phyloP scores from a whole-genome alignment of 2,797 vertebrate genomes.

The Hyperoplus immaculatus region DNA sequence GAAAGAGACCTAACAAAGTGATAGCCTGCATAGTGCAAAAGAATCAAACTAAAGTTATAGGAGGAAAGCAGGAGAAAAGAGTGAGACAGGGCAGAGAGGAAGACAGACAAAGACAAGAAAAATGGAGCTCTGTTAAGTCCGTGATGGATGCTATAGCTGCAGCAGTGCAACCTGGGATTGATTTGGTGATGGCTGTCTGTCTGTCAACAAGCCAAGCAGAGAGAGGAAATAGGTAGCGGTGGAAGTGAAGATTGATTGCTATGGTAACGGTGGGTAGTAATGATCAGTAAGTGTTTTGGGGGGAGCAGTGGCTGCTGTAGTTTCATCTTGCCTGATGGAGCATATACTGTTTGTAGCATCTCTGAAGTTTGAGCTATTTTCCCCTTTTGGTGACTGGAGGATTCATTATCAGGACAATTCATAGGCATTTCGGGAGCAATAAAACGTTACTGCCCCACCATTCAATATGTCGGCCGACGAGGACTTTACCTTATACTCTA shows the following conservation, averaged over 20 bases:
- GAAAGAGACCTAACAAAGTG: not conserved
- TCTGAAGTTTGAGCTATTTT: conserved; percentile 7
- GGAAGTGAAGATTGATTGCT: conserved; percentile 51
- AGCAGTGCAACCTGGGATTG: conserved; percentile 59
- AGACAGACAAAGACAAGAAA: conserved; percentile 37
- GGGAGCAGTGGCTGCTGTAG: conserved; percentile 1
- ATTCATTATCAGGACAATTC: conserved; percentile 18
- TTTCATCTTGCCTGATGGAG: conserved; percentile 13
- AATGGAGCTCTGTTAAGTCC: conserved; percentile 33
- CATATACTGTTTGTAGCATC: conserved; percentile 5
- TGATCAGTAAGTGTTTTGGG: conserved; percentile 46
- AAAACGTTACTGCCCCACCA: conserved; percentile 44
- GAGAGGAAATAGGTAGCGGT: conserved; percentile 50
- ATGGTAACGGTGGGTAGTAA: conserved; percentile 48
- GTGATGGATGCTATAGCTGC: conserved; percentile 63
- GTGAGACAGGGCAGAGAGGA: conserved; percentile 8
- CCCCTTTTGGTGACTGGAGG: conserved; percentile 22
- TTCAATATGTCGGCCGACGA: conserved; percentile 21
- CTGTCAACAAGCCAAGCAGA: conserved; percentile 61
- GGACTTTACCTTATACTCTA: not conserved
- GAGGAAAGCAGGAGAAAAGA: conserved; percentile 19
- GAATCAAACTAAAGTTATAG: conserved; percentile 29
- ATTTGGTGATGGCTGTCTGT: conserved; percentile 66
- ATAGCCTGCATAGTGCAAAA: conserved; percentile 2
- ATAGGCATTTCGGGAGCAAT: conserved; percentile 41